These are phyloP conservation scores for Oligia strigilis DNA, from an alignment of 2,888 invertebrate species.

Conservation along the genomic window DNA sequence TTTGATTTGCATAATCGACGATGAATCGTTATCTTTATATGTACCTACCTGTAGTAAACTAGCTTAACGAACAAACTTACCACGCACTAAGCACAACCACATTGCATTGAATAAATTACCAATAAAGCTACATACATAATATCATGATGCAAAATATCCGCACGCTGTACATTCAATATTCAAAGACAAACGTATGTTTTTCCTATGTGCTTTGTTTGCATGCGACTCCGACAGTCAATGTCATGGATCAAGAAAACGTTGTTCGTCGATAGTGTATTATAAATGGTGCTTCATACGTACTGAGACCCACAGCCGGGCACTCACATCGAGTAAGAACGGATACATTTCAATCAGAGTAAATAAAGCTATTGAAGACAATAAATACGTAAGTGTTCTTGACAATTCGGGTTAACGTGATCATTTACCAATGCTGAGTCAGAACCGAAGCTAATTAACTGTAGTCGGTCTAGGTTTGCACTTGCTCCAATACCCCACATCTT, in stretches of 20 bases:
- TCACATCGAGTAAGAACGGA: slow-evolving; percentile 41
- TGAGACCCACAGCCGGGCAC: neutral
- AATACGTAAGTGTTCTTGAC: slow-evolving; percentile 74
- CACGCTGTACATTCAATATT: slow-evolving; percentile 46
- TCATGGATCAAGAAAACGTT: slow-evolving; percentile 40
- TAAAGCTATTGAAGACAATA: slow-evolving; percentile 74
- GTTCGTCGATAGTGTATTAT: neutral
- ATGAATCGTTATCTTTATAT: slow-evolving; percentile 79
- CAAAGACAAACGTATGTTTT: slow-evolving; percentile 67
- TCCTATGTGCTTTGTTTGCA: slow-evolving; percentile 68
- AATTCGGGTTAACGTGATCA: slow-evolving; percentile 82
- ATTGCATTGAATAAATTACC: slow-evolving; percentile 79
- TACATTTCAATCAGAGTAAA: slow-evolving; percentile 72
- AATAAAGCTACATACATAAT: slow-evolving; percentile 74
- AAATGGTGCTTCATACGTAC: slow-evolving; percentile 31
- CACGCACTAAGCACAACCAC: slow-evolving; percentile 70
- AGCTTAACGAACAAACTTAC: slow-evolving; percentile 71
- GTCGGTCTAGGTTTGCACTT: slow-evolving; percentile 79
- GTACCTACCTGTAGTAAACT: slow-evolving; percentile 69
- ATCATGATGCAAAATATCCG: slow-evolving; percentile 71
- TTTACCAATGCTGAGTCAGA: slow-evolving; percentile 83
- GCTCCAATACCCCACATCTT: slow-evolving; percentile 87
- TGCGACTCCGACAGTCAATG: slow-evolving; percentile 32
- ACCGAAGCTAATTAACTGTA: slow-evolving; percentile 82
- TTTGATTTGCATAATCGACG: slow-evolving; percentile 83